These are phyloP conservation scores for Pitangus sulphuratus DNA, from an alignment of 2,797 vertebrate species.

Conservation along the genomic window DNA sequence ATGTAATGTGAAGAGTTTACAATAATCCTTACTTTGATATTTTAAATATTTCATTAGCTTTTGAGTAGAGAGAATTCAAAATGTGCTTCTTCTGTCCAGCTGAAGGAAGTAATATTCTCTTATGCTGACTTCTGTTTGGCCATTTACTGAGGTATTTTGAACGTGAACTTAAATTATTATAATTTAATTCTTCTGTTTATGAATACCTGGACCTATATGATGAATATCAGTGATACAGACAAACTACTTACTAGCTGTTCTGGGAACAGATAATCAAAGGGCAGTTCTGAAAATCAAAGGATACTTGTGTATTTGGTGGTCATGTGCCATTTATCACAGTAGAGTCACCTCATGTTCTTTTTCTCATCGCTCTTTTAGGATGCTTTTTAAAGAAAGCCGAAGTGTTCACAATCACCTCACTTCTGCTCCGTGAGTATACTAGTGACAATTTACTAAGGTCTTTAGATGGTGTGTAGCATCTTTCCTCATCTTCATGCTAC, in stretches of 20 bases:
- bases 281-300: background rate
- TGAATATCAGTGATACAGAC: background rate
- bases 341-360: background rate
- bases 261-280: background rate
- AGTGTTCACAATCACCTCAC: slow-evolving; percentile 94
- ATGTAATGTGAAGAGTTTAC: background rate
- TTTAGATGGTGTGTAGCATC: background rate
- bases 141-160: background rate
- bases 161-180: background rate
- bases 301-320: background rate
- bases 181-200: background rate
- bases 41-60: background rate
- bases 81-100: background rate
- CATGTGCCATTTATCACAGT: background rate
- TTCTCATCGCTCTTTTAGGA: slow-evolving; percentile 77
- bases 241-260: background rate
- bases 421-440: slow-evolving; percentile 90
- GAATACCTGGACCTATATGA: background rate
- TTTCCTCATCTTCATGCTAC: background rate
- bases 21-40: background rate
- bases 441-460: background rate
- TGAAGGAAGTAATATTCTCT: background rate
- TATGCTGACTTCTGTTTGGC: background rate
- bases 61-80: background rate
- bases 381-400: slow-evolving; percentile 95